Base-by-base conservation (phyloP, 2,797 vertebrate species). In the Schizopygopsis pylzovi region DNA sequence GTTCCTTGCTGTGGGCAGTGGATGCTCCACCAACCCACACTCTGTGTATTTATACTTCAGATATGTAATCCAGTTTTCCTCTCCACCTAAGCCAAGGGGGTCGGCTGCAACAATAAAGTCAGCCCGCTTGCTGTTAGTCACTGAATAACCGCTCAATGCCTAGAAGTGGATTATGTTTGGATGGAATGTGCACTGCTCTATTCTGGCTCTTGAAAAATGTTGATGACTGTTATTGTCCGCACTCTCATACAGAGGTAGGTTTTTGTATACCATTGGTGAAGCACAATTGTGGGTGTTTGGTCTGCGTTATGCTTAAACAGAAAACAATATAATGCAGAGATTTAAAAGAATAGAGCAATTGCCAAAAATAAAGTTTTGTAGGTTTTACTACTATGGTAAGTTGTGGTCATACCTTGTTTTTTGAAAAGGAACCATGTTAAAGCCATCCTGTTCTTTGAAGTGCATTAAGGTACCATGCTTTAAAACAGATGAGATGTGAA, bases 1-100 rank as follows among this genome's bases (percentile, higher is more conserved):
- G 20, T 59, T 80, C 39, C 93, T 91, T 92, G 92, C 93, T 89
- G 91, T 91, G 90, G 93, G 89, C 91, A 87, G 73, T 87, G 87
- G 91, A 91, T 92, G 92, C 83, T 87, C 91, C 88, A 89, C 78
- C 92, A 90, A 88, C 95, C 95, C 94, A 94, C 95, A 92, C 93
- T 85, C 88, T 91, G 81, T 91, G 92, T 94, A 95, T 96, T 95
- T 94, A 93, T 95, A 95, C 92, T 77, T 78, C 20, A 73, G 68
- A 65, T 72, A 85, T 75, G 79, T 83, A 87, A 87, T 90, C 82
- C 84, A 77, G 86, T 77, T 86, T 77, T 82, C 75, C 79, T 85
- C 79, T 79, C 76, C 72, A 81, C 84, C 75, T 81, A 79, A 87
- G 84, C 90, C 79, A 71, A 75, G 84, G 81, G 83, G 90, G 87